Percentiles rank a stretch among this genome's conserved stretches.
Evolutionary conservation across 2,797 vertebrate genomes (phyloP).

Genomic region (Alauda arvensis): DNA sequence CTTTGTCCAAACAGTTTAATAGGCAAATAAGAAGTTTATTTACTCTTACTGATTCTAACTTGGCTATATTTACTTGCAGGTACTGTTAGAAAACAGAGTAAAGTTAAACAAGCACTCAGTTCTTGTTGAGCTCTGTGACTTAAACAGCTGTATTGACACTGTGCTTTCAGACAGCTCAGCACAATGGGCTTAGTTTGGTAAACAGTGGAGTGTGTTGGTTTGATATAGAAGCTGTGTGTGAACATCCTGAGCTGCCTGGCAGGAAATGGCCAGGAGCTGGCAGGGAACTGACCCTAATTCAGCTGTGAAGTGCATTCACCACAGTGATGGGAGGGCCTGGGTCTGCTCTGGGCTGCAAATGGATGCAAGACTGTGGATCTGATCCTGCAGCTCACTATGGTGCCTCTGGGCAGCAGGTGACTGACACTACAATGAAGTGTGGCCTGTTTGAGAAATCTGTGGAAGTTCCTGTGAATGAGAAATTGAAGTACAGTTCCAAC

Average conservation of each 20-base stretch:
- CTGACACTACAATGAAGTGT: background rate
- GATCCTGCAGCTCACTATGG: background rate
- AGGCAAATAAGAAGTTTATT: background rate
- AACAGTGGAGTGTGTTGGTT: slow-evolving; percentile 55
- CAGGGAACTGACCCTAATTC: background rate
- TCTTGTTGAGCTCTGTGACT: slow-evolving; percentile 48
- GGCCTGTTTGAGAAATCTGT: background rate
- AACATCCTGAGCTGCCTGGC: background rate
- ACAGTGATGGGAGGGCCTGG: background rate
- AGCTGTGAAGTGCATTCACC: background rate
- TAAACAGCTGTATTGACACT: slow-evolving; percentile 76
- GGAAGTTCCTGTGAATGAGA: background rate
- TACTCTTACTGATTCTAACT: slow-evolving; percentile 4
- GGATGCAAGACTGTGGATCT: background rate
- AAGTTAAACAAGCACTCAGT: slow-evolving; percentile 56
- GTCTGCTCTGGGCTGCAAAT: background rate
- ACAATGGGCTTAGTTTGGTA: slow-evolving; percentile 64
- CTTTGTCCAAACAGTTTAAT: background rate
- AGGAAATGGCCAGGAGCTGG: background rate
- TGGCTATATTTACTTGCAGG: slow-evolving; percentile 24
- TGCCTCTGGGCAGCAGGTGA: background rate
- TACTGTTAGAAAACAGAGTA: slow-evolving; percentile 44
- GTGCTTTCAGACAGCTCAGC: slow-evolving; percentile 46
- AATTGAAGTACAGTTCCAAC: background rate
- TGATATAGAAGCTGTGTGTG: slow-evolving; percentile 44